These are phyloP conservation scores for Drosophila orosa DNA, from an alignment of 1,140 invertebrate genomes.

Conservation along the genomic window DNA sequence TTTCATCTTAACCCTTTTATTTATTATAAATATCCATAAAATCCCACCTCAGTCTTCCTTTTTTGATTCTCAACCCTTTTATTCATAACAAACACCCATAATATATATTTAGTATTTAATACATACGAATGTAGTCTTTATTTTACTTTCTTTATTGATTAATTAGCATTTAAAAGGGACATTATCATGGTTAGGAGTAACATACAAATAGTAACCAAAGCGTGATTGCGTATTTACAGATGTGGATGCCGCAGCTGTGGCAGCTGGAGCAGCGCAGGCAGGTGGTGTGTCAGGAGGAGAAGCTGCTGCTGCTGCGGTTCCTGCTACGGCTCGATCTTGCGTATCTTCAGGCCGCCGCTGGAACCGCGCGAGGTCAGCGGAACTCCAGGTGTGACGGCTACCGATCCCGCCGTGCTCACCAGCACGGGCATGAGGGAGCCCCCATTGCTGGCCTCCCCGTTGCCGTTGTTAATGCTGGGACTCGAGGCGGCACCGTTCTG, in stretches of 20 bases:
- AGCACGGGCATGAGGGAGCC: conserved; percentile 38
- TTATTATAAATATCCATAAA: too few species aligned
- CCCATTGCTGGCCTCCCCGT: conserved; percentile 31
- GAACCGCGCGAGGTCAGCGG: conserved; percentile 23
- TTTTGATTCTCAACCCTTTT: too few species aligned
- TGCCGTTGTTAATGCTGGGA: conserved; percentile 31
- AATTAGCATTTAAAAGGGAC: conserved; percentile 8
- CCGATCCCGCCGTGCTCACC: conserved; percentile 23
- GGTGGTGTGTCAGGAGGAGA: conserved; percentile 26
- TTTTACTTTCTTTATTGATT: conserved; percentile 19
- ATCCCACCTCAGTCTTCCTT: too few species aligned
- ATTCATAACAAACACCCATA: neutral
- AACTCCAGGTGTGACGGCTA: neutral
- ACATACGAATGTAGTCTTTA: conserved; percentile 35
- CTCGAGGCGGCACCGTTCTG: conserved; percentile 50
- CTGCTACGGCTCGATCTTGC: conserved; percentile 71
- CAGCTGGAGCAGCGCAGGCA: conserved; percentile 51
- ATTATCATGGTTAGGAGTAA: conserved; percentile 7
- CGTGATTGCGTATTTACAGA: conserved; percentile 59
- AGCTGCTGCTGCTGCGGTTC: conserved; percentile 23
- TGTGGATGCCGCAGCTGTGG: conserved; percentile 52
- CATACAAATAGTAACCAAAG: conserved; percentile 5
- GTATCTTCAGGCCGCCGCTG: conserved; percentile 60
- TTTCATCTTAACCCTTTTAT: too few species aligned
- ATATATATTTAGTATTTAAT: conserved; percentile 19